A percentile compares a stretch with the other conserved stretches of the same genome.
Conservation (phyloP, 2,888 invertebrate species). For the Melinaea marsaeus region DNA sequence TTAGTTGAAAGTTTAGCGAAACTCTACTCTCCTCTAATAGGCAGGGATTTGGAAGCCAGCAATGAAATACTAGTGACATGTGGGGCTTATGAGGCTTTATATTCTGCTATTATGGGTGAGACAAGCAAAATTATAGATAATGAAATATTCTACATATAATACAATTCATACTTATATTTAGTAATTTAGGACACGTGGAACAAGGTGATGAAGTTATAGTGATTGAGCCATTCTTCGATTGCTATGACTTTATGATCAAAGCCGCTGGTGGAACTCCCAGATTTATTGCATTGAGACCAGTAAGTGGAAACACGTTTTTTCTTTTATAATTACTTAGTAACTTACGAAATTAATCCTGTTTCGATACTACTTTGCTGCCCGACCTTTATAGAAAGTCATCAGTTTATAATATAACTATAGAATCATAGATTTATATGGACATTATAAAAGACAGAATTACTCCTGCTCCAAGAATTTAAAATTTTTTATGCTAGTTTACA, state of each 20-base stretch:
- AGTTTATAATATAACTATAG: no score
- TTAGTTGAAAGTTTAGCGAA: conserved; percentile 90
- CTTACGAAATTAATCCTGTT: no score
- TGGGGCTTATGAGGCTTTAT: conserved; percentile 97
- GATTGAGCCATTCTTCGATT: conserved; percentile 99
- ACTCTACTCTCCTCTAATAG: conserved; percentile 88
- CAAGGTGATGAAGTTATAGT: conserved; percentile 95
- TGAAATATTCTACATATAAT: no score
- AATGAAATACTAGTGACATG: conserved; percentile 92
- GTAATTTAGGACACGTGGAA: conserved; percentile 85
- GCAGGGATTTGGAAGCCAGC: conserved; percentile 86
- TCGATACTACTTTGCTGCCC: no score
- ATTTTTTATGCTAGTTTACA: no score
- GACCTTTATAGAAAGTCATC: no score
- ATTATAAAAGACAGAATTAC: no score
- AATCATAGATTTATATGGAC: no score
- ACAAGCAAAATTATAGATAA: neutral
- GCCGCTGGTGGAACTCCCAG: conserved; percentile 91
- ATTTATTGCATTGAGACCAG: conserved; percentile 91
- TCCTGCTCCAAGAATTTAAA: no score
- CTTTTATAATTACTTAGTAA: no score
- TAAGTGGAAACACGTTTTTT: conserved; percentile 60
- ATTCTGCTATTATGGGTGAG: conserved; percentile 84
- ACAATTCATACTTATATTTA: no score
- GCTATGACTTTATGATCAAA: conserved; percentile 96